phyloP scores from a whole-genome alignment of 2,113 vertebrate genomes.

The Prionailurus bengalensis region DNA sequence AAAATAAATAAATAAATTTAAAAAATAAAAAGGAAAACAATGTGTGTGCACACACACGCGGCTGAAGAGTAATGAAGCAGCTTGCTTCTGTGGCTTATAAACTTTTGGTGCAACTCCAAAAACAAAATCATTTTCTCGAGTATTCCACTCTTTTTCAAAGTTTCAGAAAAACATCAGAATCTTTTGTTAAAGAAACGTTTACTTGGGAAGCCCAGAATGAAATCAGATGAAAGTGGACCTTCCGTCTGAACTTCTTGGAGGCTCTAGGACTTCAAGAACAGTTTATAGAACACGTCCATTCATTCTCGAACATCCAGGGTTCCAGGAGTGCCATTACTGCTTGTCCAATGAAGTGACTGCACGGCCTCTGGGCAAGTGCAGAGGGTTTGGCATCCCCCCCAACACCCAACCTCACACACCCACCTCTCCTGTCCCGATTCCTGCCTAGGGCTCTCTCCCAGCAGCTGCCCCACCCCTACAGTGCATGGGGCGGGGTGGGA shows the following conservation, averaged over 20 bases:
- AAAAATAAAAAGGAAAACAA: neutral
- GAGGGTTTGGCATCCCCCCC: neutral
- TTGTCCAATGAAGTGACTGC: neutral
- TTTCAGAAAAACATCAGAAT: constrained; percentile 24
- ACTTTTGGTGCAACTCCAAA: neutral
- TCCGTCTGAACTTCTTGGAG: neutral
- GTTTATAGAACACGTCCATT: neutral
- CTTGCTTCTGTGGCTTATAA: neutral
- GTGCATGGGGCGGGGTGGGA: rapidly evolving
- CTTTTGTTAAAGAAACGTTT: neutral
- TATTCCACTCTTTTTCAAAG: neutral
- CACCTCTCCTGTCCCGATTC: no score
- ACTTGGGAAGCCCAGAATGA: constrained; percentile 40
- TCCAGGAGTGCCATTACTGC: neutral
- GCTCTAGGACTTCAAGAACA: neutral
- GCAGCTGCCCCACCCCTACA: neutral
- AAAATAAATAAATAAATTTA: no score
- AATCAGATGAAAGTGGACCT: neutral
- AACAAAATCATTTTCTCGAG: neutral
- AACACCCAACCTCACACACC: rapidly evolving
- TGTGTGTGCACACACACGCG: rapidly evolving
- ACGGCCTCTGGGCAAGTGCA: neutral
- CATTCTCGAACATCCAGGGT: neutral
- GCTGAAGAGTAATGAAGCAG: neutral
- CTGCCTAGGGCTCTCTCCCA: neutral